Evolutionary conservation across 1,140 invertebrate species (phyloP), one percentile per base, ranked within the genome.

Genomic region (Nasonia vitripennis): DNA sequence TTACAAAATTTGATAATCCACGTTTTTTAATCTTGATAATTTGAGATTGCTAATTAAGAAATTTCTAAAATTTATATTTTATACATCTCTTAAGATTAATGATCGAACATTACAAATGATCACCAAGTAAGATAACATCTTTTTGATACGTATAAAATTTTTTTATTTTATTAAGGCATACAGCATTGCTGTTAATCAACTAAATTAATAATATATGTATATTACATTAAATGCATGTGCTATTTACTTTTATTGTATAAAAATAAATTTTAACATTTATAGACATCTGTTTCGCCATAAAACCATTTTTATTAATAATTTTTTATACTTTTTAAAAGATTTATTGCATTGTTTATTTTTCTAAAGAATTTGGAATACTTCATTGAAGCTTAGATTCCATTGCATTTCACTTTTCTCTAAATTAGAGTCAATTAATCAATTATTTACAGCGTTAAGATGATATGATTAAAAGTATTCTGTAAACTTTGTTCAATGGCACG

Each of bases 201-300:
- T 73, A 79, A 62, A 73, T 55, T 79, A 75, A 70, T 78, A 71
- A 78, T 62, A 34, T 4, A 37, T 37, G 34, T 77, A 27, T 31
- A 62, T 17, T 75, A 37, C n/a, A 23, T 71, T 78, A 70, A 84
- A 78, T 70, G 62, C 62, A 45, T n/a, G 14, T 68, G 17, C 48
- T 83, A 5, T 48, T 48, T 51, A 17, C 45, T 45, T n/a, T 75
- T 68, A 70, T 20, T 27, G 41, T 85, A 85, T 81, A 85, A 85
- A 85, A 85, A 85, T 85, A 85, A 81, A 81, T 81, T 68, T 85
- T 31, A 85, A 75, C 51, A 74, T 73, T 73, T 41, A 45, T 51
- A 70, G 51, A 71, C 9, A 68, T 68, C 2, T 68, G 10, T 17
- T 78, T 48, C 7, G 31, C 51, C 55, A 34, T 73, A 17, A 74